phyloP scores from a whole-genome alignment of 92 coral and sea anemone species.

The Parazoanthus atlanticus region DNA sequence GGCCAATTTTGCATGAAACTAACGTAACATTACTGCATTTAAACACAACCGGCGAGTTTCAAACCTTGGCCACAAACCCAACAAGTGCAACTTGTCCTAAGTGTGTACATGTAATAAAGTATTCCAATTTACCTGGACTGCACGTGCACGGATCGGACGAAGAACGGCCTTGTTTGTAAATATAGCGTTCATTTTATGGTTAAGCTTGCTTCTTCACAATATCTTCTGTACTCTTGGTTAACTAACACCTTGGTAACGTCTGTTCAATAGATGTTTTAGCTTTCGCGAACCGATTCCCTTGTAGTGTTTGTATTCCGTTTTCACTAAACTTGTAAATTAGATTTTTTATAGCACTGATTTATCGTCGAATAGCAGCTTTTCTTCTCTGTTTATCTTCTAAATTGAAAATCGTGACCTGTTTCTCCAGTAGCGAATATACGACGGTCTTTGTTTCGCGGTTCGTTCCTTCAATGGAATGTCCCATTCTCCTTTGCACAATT shows the following conservation, averaged over 20 bases:
- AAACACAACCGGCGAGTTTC: too few relatives aligned
- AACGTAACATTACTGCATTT: too few relatives aligned
- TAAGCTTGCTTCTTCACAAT: slow-evolving; percentile 29
- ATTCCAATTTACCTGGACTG: slow-evolving; percentile 29
- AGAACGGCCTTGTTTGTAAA: slow-evolving; percentile 43
- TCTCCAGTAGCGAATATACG: slow-evolving; percentile 15
- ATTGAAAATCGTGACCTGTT: not conserved
- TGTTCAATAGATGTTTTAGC: slow-evolving; percentile 27
- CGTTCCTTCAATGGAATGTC: slow-evolving; percentile 41
- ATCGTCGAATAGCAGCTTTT: too few relatives aligned
- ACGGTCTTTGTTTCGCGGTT: slow-evolving; percentile 2
- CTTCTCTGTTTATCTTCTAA: too few relatives aligned
- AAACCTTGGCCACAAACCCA: too few relatives aligned
- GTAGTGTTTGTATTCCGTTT: slow-evolving; percentile 43
- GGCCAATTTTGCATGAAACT: too few relatives aligned
- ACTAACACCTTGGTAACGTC: slow-evolving; percentile 43
- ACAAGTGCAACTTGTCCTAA: not conserved
- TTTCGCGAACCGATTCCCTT: slow-evolving; percentile 44
- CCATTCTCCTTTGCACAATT: slow-evolving; percentile 19
- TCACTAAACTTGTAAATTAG: slow-evolving; percentile 19
- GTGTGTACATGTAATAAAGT: not conserved
- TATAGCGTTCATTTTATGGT: slow-evolving; percentile 47
- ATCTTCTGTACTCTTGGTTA: slow-evolving; percentile 26
- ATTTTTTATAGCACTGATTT: slow-evolving; percentile 30
- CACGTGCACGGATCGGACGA: slow-evolving; percentile 55